These are phyloP conservation scores for Aphelenchoides fujianensis DNA, from an alignment of 1,140 invertebrate genomes.

Conservation along the genomic window DNA sequence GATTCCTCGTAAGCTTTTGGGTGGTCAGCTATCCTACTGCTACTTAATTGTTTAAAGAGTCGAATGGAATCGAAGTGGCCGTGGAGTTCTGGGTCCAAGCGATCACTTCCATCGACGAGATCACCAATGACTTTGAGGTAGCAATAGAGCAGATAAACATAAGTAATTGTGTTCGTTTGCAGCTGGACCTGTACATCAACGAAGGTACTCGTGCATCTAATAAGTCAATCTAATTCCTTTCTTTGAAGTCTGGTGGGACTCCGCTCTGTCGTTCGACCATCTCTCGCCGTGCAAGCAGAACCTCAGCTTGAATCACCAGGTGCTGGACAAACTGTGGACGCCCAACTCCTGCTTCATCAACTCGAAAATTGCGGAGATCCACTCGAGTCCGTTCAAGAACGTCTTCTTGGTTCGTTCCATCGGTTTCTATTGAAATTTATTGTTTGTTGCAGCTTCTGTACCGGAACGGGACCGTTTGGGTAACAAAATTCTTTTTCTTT, in stretches of 20 bases:
- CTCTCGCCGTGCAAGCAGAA: conserved; percentile 60
- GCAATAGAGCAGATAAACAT: background rate
- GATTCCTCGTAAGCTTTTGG: conserved; percentile 53
- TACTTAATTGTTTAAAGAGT: conserved; percentile 40
- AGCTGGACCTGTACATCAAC: conserved; percentile 63
- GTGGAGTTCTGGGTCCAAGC: conserved; percentile 62
- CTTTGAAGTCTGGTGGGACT: conserved; percentile 57
- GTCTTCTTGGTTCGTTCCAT: conserved; percentile 12
- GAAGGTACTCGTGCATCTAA: no score
- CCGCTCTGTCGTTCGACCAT: conserved; percentile 58
- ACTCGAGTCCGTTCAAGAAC: conserved; percentile 59
- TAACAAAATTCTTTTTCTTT: no score
- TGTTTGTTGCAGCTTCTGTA: conserved; percentile 43
- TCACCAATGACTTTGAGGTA: conserved; percentile 63
- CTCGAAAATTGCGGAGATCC: conserved; percentile 58
- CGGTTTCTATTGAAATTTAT: no score
- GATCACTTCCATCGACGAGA: conserved; percentile 61
- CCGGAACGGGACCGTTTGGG: conserved; percentile 61
- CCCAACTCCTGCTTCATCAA: conserved; percentile 61
- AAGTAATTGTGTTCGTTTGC: conserved; percentile 15
- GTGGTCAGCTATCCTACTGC: conserved; percentile 15
- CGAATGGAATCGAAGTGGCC: conserved; percentile 54
- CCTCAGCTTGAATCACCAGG: conserved; percentile 52
- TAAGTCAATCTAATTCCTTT: no score
- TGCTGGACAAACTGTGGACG: conserved; percentile 60